Base-by-base conservation (phyloP, 2,888 invertebrate genomes). In the Yponomeuta plumbellus region DNA sequence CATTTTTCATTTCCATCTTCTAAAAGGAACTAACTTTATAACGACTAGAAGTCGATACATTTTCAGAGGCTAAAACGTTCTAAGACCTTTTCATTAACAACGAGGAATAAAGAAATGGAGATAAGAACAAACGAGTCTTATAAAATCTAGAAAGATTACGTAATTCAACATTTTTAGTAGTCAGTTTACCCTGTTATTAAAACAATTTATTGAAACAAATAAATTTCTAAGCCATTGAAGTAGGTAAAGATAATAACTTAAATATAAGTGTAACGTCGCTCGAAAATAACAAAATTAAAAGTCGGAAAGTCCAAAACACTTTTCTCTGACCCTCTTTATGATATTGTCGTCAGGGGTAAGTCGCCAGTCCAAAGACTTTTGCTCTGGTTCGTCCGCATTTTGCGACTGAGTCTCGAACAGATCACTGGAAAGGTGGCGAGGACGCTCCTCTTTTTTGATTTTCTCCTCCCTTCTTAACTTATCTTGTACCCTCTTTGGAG, bases 361-460 rank as follows among this genome's bases (percentile, higher is more conserved):
- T 69, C 82, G 85, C 85, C 86, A 86, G 68, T 86, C 80, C 39
- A 80, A 70, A 66, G 75, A 72, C 59, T 72, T 80, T 2, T 76
- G 69, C 59, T 81, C 80, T 4, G 69, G 68, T 22, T 85, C 84
- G 5, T 83, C 83, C 4, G 74, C 70, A 10, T 87, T 86, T 67
- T 84, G 86, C 22, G 87, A 85, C 69, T 85, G 85, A 1, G 88
- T 86, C 56, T 87, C 89, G 69, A 91, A 90, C 21, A 91, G 67
- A 71, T 91, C 89, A 68, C 83, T 77, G n/a, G 89, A 90, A 68
- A 76, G 76, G 61, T 81, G 84, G 13, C 44, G 63, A 39, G 62
- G 34, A 10, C 34, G 23, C 5, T 62, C 62, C 67, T 75, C 75
- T 66, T 67, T 73, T 56, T 63, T 61, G 67, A 34, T 66, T 69